These are phyloP conservation scores for Conops quadrifasciatus DNA, from an alignment of 2,888 invertebrate genomes.

Conservation along the genomic window DNA sequence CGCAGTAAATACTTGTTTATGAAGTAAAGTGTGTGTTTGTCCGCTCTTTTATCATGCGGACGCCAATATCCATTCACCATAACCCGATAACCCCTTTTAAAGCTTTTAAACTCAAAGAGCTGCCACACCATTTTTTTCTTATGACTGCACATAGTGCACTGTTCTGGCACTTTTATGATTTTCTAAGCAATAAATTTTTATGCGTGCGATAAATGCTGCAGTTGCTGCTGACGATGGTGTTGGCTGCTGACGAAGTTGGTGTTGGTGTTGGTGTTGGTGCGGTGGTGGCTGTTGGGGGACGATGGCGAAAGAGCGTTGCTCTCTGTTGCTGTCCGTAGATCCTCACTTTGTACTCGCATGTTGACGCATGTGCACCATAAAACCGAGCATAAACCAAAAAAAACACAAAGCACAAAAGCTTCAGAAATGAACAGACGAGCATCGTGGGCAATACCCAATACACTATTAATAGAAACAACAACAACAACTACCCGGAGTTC, in stretches of 20 bases:
- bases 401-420: conserved; percentile 7
- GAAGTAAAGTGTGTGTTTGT: too few species aligned
- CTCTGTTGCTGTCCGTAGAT: background rate
- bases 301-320: too few species aligned
- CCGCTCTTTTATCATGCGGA: too few species aligned
- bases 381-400: too few species aligned
- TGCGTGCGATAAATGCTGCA: conserved; percentile 29
- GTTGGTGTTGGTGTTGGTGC: conserved; percentile 9
- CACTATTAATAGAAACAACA: background rate
- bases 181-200: conserved; percentile 45
- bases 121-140: background rate
- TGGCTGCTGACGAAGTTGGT: conserved; percentile 8
- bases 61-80: too few species aligned
- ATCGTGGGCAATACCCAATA: background rate
- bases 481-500: background rate
- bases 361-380: conserved; percentile 22
- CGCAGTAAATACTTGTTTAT: too few species aligned
- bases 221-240: too few species aligned
- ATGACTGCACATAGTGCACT: background rate
- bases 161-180: conserved; percentile 32
- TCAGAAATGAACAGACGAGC: background rate
- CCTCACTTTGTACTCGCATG: background rate
- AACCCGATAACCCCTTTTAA: too few species aligned
- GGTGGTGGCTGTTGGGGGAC: background rate
- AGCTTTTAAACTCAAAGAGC: too few species aligned